Conservation (phyloP, 2,113 vertebrate genomes). For the Siphamia tubifer region DNA sequence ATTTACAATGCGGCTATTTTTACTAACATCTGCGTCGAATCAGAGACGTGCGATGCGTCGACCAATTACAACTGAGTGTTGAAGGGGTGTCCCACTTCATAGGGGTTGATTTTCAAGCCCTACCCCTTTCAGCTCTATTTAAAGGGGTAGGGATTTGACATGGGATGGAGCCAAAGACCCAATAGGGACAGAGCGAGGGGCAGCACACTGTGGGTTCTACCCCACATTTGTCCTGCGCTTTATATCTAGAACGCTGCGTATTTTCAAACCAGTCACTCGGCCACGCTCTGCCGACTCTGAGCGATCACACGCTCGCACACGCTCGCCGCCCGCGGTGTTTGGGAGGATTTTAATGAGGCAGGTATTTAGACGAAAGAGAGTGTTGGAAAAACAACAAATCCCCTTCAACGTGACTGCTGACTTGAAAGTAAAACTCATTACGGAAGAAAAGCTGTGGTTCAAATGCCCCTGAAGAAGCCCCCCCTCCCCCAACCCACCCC, state of each 20-base stretch:
- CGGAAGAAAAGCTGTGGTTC: neutral
- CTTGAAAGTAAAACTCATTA: slow-evolving; percentile 11
- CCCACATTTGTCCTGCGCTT: neutral
- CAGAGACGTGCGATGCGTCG: no score
- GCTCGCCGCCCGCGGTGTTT: neutral
- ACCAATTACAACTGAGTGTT: no score
- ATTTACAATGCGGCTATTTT: no score
- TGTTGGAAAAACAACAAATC: slow-evolving; percentile 16
- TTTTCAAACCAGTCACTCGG: neutral
- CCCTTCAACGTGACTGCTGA: neutral
- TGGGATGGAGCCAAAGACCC: neutral
- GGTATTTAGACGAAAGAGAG: slow-evolving; percentile 20
- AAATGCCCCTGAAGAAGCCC: neutral
- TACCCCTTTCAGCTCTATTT: no score
- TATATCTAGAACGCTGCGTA: neutral
- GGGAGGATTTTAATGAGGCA: slow-evolving; percentile 15
- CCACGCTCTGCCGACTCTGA: neutral
- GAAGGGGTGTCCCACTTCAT: no score
- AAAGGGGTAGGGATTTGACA: no score
- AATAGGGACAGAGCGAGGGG: slow-evolving; percentile 18
- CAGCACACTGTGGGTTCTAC: neutral
- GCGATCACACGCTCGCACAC: neutral
- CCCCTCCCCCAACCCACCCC: no score
- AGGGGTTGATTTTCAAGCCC: no score
- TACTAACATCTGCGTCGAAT: no score